Base-by-base conservation (phyloP, 2,797 vertebrate genomes). In the Acrossocheilus fasciatus region DNA sequence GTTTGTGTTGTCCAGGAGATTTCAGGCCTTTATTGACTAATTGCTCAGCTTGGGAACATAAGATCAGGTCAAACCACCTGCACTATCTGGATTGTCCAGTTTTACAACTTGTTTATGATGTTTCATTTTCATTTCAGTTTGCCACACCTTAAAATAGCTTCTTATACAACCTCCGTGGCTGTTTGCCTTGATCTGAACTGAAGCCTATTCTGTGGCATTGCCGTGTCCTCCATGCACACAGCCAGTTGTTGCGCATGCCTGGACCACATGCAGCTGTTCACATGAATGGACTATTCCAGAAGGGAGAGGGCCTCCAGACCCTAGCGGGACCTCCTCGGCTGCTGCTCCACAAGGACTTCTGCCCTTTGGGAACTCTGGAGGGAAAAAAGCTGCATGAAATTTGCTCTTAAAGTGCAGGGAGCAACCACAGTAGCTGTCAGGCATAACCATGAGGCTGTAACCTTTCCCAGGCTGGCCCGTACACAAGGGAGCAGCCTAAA, bases 161-260 rank as follows among this genome's bases (percentile, higher is more conserved):
- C 47, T 82, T 69, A 18, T 15, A n/a, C 26, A 68, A 47, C 17
- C 26, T 30, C 43, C 0, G 30, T 64, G 30, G 47, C 26, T 20
- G 8, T 18, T 36, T 47, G 8, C 4, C 11, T 50, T 36, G n/a
- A 36, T 81, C 30, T 39, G 26, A 81, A 14, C 30, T 39, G 26
- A 81, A 14, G 10, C 59, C 20, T 52, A 12, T 34, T 82, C 18
- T 10, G 50, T 84, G 57, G 39, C 59, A 84, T 62, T 74, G 70
- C 7, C 2, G 17, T 68, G 73, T 84, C 73, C 45, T 68, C 74
- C 4, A 3, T 4, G 69, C 20, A 66, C 62, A 26, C 34, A 64
- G 83, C n/a, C 36, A 70, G 64, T 78, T 78, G 75, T 78, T 77
- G 80, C 30, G 54, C 85, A 83, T 89, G 77, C 23, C 62, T 79